phyloP scores from a whole-genome alignment of 2,888 invertebrate genomes.

The Aphodius granarius region DNA sequence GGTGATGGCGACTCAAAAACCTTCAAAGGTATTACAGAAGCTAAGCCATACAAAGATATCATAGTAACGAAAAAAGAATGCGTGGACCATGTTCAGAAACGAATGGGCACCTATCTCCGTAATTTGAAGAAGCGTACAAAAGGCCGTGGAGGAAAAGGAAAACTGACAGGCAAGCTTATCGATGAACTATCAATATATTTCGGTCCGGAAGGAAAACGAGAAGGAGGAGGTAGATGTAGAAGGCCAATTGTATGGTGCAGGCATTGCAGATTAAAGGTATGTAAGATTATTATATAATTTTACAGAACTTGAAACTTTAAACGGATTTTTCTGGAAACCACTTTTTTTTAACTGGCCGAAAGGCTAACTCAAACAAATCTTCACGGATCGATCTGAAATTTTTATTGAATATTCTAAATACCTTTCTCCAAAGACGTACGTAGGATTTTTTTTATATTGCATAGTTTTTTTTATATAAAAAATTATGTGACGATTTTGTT shows the following conservation, averaged over 20 bases:
- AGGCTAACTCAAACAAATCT: neutral
- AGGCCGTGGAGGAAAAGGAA: slow-evolving; percentile 25
- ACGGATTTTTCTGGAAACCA: neutral
- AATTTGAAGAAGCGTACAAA: slow-evolving; percentile 30
- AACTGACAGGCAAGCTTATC: slow-evolving; percentile 25
- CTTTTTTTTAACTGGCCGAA: neutral
- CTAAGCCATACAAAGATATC: slow-evolving; percentile 5
- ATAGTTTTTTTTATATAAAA: neutral
- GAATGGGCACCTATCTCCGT: slow-evolving; percentile 26
- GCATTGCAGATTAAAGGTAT: slow-evolving; percentile 22
- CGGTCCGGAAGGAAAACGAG: slow-evolving; percentile 6
- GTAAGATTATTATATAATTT: slow-evolving; percentile 7
- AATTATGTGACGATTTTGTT: neutral
- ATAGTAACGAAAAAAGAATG: slow-evolving; percentile 25
- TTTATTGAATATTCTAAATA: neutral
- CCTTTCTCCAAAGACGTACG: neutral
- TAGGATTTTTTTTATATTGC: neutral
- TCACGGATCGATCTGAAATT: neutral
- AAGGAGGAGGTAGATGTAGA: slow-evolving; percentile 10
- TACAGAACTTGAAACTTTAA: neutral
- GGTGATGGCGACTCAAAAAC: slow-evolving; percentile 33
- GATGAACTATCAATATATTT: slow-evolving; percentile 25
- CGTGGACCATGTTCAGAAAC: slow-evolving; percentile 27
- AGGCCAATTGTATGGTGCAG: slow-evolving; percentile 23
- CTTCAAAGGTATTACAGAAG: slow-evolving; percentile 23